Evolutionary conservation across 2,113 vertebrate species (phyloP), one percentile per base, ranked within the genome.

Genomic region (Oriolus oriolus): DNA sequence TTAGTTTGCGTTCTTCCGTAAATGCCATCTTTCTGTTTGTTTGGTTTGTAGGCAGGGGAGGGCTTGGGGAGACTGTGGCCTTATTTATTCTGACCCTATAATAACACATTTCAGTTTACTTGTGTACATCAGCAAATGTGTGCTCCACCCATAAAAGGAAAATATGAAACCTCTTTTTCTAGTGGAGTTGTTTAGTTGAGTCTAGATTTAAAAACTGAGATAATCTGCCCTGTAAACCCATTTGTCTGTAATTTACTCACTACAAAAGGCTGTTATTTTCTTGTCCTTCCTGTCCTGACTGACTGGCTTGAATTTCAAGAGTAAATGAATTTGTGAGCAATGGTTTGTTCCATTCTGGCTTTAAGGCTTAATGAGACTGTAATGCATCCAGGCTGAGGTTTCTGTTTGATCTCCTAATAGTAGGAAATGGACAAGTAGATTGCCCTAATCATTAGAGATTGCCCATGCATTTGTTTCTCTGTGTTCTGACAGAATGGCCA

Each of bases 231-330:
- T 76, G 35, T 69, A 93, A 85, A 68, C 50, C 37, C 33, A 50
- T 93, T 96, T 93, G 64, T 92, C 76, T 2, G 4, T 90, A 86
- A 92, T 78, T 90, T 91, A 65, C 82, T 93, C 27, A 20, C 64
- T 80, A 57, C 3, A 9, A 76, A 78, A 82, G 41, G n/a, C 76
- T 85, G 70, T 94, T 87, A 57, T 65, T 95, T 94, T 65, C 70
- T 65, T 84, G 50, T 90, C 35, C 61, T 91, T 90, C 64, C 71
- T 2, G 3, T 75, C 27, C 68, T 83, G 83, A 65, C 53, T 91
- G 91, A 83, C 89, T 93, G 78, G 84, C 82, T 91, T 95, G 86
- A 87, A 96, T 94, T 96, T 95, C 92, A 80, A 57, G 45, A 92
- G 49, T 82, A 89, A 95, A 84, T 89, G 65, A 87, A 92, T 93